Percentiles rank a stretch among this genome's conserved stretches.
Evolutionary conservation across 2,113 vertebrate genomes (phyloP).

Genomic region (Sturnus vulgaris): DNA sequence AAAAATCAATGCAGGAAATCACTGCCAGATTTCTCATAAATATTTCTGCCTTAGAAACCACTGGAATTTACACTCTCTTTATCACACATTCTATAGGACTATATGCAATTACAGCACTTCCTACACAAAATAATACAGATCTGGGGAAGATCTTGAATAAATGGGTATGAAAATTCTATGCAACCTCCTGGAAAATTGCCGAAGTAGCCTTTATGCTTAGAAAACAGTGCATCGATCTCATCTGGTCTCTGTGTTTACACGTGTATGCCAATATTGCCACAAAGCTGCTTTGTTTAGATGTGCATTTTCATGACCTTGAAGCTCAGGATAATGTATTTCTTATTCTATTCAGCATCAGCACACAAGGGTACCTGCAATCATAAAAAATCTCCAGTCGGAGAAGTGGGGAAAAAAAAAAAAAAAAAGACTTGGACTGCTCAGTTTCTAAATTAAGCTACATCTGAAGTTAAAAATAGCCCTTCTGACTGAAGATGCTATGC

Average conservation of each 20-base stretch:
- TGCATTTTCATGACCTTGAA: conserved; percentile 41
- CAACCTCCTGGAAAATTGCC: not conserved
- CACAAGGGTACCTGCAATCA: conserved; percentile 45
- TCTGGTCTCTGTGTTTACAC: not conserved
- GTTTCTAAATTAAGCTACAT: conserved; percentile 87
- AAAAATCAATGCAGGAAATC: conserved; percentile 31
- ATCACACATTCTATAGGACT: not conserved
- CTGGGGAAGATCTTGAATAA: not conserved
- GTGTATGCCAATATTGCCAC: not conserved
- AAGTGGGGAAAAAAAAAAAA: conserved; percentile 64
- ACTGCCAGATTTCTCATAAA: conserved; percentile 32
- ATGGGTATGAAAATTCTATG: not conserved
- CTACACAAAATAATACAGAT: not conserved
- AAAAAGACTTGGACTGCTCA: conserved; percentile 76
- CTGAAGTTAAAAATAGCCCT: conserved; percentile 87
- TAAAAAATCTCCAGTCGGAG: conserved; percentile 69
- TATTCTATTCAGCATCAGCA: conserved; percentile 34
- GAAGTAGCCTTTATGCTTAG: not conserved
- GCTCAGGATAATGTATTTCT: conserved; percentile 40
- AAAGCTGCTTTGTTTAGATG: conserved; percentile 7
- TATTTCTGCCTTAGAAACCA: conserved; percentile 34
- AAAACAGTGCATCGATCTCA: not conserved
- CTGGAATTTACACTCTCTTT: conserved; percentile 22
- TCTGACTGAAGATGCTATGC: conserved; percentile 73
- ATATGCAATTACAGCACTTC: not conserved